phyloP scores from a whole-genome alignment of 2,113 vertebrate genomes.

The Alethe castanea region DNA sequence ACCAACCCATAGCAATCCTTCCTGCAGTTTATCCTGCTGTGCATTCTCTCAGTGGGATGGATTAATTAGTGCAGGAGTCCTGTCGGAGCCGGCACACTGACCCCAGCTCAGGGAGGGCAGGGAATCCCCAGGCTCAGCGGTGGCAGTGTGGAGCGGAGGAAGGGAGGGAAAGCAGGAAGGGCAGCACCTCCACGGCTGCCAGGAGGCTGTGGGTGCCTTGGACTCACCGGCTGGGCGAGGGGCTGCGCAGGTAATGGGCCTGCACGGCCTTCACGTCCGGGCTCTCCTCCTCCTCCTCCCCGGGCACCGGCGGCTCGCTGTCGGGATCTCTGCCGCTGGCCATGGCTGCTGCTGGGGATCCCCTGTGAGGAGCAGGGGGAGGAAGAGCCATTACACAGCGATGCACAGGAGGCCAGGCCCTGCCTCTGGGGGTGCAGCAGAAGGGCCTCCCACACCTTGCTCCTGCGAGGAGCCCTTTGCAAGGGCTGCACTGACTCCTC shows the following conservation, averaged over 20 bases:
- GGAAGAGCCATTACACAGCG: not conserved
- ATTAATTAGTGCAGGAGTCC: not conserved
- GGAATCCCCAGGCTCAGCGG: not conserved
- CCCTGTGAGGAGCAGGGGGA: not conserved
- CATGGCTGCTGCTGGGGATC: conserved; percentile 69
- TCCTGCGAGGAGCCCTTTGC: not conserved
- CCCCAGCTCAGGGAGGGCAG: not conserved
- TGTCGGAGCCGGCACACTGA: not conserved
- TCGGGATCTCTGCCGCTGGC: conserved; percentile 72
- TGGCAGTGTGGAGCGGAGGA: not conserved
- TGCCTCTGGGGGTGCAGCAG: fast-evolving
- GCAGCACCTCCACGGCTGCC: not conserved
- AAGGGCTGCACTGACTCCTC: not conserved
- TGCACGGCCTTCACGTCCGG: conserved; percentile 74
- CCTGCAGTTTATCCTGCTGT: not conserved
- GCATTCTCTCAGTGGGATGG: not conserved
- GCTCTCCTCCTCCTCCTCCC: conserved; percentile 61
- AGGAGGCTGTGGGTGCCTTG: fast-evolving
- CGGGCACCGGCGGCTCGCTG: conserved; percentile 70
- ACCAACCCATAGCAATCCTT: not conserved
- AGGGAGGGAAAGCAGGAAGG: not conserved
- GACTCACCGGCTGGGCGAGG: conserved; percentile 85
- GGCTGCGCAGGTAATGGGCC: conserved; percentile 88
- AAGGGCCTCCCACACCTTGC: not conserved
- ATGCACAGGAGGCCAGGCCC: not conserved